These are phyloP conservation scores for Vulpes vulpes DNA, from an alignment of 2,113 vertebrate species.

Conservation along the genomic window DNA sequence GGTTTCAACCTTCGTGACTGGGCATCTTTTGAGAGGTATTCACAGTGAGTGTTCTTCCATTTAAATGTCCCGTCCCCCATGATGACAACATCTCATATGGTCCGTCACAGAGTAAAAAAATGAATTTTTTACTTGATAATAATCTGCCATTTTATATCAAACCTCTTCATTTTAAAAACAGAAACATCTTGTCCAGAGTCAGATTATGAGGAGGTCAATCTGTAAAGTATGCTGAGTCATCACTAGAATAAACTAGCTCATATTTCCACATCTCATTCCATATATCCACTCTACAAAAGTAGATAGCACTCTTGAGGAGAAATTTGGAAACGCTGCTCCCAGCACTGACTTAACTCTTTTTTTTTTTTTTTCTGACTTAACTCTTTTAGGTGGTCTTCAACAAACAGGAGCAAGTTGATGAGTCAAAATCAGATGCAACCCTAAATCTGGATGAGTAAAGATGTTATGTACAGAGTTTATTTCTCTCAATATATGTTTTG, in stretches of 20 bases:
- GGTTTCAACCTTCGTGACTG: not conserved
- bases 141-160: not conserved
- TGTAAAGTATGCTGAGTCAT: not conserved
- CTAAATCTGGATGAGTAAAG: not conserved
- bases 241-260: not conserved
- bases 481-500: not conserved
- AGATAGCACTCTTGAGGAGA: not conserved
- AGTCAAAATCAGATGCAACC: not conserved
- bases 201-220: not conserved
- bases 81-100: not conserved
- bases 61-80: not conserved
- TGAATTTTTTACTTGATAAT: not conserved
- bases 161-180: not conserved
- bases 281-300: not conserved
- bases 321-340: not conserved
- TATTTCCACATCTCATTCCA: not conserved
- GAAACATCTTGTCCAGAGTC: not conserved
- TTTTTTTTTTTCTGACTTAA: not conserved
- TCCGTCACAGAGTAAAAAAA: not conserved
- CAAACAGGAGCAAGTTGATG: not conserved
- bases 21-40: not conserved
- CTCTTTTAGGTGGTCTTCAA: not conserved
- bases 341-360: not conserved
- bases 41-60: not conserved
- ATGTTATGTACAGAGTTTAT: not conserved